These are phyloP conservation scores for Alosa sapidissima DNA, from an alignment of 2,797 vertebrate species.

Conservation along the genomic window DNA sequence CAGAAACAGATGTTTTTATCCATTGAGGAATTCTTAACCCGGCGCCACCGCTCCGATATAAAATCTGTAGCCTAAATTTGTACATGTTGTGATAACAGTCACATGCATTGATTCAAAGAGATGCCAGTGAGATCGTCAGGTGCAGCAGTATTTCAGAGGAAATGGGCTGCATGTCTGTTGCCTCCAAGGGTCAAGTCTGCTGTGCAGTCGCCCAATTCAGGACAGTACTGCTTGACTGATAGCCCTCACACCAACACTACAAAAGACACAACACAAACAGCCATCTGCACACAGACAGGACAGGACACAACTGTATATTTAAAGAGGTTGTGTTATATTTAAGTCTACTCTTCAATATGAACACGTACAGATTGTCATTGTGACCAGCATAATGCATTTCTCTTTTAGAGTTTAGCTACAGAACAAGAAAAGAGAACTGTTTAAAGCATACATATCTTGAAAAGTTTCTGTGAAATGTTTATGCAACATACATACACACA, in stretches of 20 bases:
- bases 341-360: not conserved
- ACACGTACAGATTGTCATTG: not conserved
- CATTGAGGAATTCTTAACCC: not conserved
- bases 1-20: not conserved
- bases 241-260: not conserved
- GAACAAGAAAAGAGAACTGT: not conserved
- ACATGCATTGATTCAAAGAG: not conserved
- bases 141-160: not conserved
- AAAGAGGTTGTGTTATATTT: not conserved
- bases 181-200: not conserved
- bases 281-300: not conserved
- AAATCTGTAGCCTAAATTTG: not conserved
- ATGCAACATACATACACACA: not conserved
- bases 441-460: not conserved
- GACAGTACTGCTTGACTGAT: not conserved
- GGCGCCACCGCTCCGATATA: not conserved
- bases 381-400: not conserved
- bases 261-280: not conserved
- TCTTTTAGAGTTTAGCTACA: not conserved
- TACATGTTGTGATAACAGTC: not conserved
- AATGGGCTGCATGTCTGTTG: not conserved
- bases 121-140: not conserved
- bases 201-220: not conserved
- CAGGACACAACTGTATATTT: not conserved
- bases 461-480: slow-evolving; percentile 2